phyloP scores from a whole-genome alignment of 2,888 invertebrate species.

The Stenichneumon culpator region DNA sequence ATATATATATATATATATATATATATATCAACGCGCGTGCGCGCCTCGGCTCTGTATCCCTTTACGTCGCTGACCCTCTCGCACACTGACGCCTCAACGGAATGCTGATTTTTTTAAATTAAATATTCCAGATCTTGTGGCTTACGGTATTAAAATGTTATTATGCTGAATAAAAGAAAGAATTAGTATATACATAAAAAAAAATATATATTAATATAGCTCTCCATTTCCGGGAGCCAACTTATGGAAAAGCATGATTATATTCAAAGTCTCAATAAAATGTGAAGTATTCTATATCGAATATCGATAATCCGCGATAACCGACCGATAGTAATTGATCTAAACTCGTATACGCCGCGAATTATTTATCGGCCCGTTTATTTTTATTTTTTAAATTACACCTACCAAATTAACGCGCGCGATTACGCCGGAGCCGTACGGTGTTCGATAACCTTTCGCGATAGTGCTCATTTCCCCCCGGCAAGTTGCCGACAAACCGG shows the following conservation, averaged over 20 bases:
- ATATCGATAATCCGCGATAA: slow-evolving; percentile 48
- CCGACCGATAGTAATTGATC: slow-evolving; percentile 8
- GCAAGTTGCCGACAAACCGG: slow-evolving; percentile 43
- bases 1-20: slow-evolving; percentile 35
- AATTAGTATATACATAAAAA: too few relatives aligned
- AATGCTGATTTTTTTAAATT: slow-evolving; percentile 40
- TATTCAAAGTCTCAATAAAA: neutral
- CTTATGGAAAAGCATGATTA: neutral
- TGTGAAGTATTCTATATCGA: neutral
- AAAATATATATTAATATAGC: too few relatives aligned
- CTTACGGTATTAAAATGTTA: slow-evolving; percentile 33
- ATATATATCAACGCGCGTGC: slow-evolving; percentile 18
- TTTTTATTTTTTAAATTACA: slow-evolving; percentile 33
- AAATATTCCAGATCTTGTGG: slow-evolving; percentile 40
- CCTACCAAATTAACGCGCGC: slow-evolving; percentile 21
- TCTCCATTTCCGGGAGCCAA: neutral
- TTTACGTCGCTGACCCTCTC: slow-evolving; percentile 25
- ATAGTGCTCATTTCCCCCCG: slow-evolving; percentile 50
- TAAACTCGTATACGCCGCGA: neutral
- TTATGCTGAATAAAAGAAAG: neutral
- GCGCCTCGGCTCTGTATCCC: neutral
- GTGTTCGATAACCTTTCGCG: slow-evolving; percentile 63
- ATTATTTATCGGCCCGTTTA: slow-evolving; percentile 11
- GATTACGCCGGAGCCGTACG: slow-evolving; percentile 39
- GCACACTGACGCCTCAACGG: slow-evolving; percentile 35